These are phyloP conservation scores for Stramonita haemastoma DNA, from an alignment of 2,888 invertebrate species.

Conservation along the genomic window DNA sequence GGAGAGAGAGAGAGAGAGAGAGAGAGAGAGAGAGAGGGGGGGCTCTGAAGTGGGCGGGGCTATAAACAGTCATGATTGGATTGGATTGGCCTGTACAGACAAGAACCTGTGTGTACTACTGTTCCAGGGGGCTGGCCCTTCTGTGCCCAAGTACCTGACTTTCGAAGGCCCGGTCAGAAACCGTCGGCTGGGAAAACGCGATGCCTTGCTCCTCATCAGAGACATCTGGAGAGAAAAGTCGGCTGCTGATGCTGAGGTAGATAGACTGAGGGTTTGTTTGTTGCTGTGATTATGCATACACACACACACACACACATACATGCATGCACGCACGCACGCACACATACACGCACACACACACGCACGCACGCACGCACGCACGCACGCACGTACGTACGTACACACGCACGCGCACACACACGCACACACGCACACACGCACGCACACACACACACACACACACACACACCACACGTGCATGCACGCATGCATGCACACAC, in stretches of 20 bases:
- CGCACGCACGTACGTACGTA: neutral
- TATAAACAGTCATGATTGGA: neutral
- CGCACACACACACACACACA: too few species aligned
- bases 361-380: neutral
- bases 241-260: conserved; percentile 70
- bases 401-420: too few species aligned
- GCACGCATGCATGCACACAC: neutral
- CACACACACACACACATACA: neutral
- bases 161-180: conserved; percentile 74
- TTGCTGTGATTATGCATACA: neutral
- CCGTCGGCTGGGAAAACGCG: conserved; percentile 73
- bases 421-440: too few species aligned
- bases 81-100: neutral
- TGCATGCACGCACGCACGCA: neutral
- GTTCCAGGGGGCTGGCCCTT: conserved; percentile 71
- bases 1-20: neutral
- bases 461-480: neutral
- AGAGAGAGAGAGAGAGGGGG: neutral
- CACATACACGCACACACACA: neutral
- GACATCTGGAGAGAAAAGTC: conserved; percentile 76
- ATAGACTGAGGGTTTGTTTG: conserved; percentile 43
- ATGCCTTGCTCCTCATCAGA: conserved; percentile 72
- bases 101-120: neutral
- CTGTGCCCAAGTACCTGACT: conserved; percentile 74
- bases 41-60: too few species aligned